These are phyloP conservation scores for Misgurnus anguillicaudatus DNA, from an alignment of 2,113 vertebrate genomes.

Conservation along the genomic window DNA sequence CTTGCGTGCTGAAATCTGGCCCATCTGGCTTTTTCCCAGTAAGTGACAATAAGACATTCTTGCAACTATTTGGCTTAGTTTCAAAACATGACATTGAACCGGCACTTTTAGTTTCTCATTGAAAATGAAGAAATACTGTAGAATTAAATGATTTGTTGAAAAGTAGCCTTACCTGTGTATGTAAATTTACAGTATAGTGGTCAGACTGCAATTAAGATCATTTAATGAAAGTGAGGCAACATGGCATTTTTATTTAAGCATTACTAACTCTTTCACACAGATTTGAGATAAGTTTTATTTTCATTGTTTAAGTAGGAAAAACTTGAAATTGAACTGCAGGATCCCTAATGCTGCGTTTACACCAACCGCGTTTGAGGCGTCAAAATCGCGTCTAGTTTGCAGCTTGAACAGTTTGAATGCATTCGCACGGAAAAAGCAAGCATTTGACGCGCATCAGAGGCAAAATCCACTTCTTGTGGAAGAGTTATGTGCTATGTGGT, in stretches of 20 bases:
- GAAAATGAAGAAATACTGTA: neutral
- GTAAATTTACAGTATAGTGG: too few relatives aligned
- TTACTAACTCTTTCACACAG: neutral
- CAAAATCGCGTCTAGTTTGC: too few relatives aligned
- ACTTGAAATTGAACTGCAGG: constrained; percentile 5
- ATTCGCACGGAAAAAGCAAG: too few relatives aligned
- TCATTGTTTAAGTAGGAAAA: neutral
- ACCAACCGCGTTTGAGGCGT: too few relatives aligned
- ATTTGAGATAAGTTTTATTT: constrained; percentile 1
- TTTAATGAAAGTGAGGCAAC: neutral
- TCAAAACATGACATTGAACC: neutral
- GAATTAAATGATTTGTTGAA: neutral
- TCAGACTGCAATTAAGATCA: neutral
- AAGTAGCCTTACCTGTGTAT: neutral
- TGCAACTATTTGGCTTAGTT: neutral
- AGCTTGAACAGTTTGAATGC: too few relatives aligned
- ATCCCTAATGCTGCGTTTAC: too few relatives aligned
- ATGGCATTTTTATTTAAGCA: neutral
- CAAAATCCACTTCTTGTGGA: too few relatives aligned
- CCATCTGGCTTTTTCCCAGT: neutral
- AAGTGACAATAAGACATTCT: neutral
- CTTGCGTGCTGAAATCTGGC: neutral
- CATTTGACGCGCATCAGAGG: too few relatives aligned
- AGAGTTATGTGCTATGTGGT: too few relatives aligned
- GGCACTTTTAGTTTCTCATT: neutral